Base-by-base conservation (phyloP, 1,140 invertebrate species). In the Calliopsis andreniformis region DNA sequence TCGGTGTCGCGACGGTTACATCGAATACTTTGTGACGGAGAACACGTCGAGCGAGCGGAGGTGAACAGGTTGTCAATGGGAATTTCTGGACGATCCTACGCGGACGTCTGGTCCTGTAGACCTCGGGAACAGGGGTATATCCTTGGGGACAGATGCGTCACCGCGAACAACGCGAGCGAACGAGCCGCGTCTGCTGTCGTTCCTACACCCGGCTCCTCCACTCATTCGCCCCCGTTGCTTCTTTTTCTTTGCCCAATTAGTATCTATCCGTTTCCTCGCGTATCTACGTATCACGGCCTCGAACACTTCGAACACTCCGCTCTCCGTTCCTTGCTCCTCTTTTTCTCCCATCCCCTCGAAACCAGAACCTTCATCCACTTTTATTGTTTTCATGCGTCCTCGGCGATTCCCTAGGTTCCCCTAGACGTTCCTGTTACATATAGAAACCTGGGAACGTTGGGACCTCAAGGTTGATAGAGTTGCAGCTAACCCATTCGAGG, bases 111-210 rank as follows among this genome's bases (percentile, higher is more conserved):
- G 58, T 77, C 72, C 76, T 81, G 75, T 80, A 78, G 83, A 59
- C 76, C 42, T 84, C 80, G 78, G 68, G 63, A 87, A 79, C 76
- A 64, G 67, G 71, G 43, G 53, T 71, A 73, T 86, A 87, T 89
- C 90, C 90, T 90, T 75, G 73, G 90, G 89, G 90, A 91, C 87
- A 91, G 89, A 91, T 91, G 89, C 89, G 88, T 91, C 90, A 91
- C 85, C 82, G 83, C 82, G 88, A 86, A 90, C 89, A 89, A 84
- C 70, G 80, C 76, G 72, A 80, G 72, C 80, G 63, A 78, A 79
- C 58, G 35, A 10, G 10, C 45, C 71, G 79, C 82, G 83, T 87
- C 86, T 86, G 80, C 58, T 76, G 72, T 76, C 79, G 76, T 64
- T 76, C 51, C 75, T 80, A 68, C 70, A 80, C 49, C 55, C 53